phyloP scores from a whole-genome alignment of 1,140 invertebrate genomes.

The Macrobrachium nipponense region DNA sequence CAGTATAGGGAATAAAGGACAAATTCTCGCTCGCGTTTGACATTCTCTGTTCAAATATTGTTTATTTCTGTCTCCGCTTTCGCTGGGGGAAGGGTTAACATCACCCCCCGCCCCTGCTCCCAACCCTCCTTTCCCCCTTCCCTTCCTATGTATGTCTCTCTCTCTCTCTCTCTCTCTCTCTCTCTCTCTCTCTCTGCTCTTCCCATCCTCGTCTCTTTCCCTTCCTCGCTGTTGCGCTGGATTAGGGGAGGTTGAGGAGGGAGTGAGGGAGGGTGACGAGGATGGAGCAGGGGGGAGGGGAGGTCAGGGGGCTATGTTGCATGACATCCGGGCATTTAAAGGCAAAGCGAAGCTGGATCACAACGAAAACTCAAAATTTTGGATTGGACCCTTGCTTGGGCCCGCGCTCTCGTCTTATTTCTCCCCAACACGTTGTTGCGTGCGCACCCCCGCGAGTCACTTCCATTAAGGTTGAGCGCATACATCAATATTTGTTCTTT shows the following conservation, averaged over 20 bases:
- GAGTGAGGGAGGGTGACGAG: neutral
- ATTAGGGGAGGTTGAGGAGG: neutral
- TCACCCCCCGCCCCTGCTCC: neutral
- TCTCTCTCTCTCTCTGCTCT: conserved; percentile 16
- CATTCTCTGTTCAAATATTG: conserved; percentile 54
- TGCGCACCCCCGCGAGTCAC: too few species aligned
- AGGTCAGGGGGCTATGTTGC: neutral
- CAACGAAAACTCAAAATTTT: too few species aligned
- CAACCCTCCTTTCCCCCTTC: conserved; percentile 18
- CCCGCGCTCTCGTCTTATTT: too few species aligned
- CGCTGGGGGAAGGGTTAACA: conserved; percentile 23
- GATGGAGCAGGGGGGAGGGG: neutral
- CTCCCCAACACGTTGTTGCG: too few species aligned
- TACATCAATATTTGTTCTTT: too few species aligned
- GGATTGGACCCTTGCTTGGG: too few species aligned
- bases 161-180: conserved; percentile 17
- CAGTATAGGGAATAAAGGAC: conserved; percentile 57
- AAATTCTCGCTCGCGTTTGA: conserved; percentile 39
- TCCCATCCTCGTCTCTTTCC: conserved; percentile 16
- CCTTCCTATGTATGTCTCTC: conserved; percentile 41
- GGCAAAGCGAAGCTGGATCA: neutral
- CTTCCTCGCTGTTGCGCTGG: conserved; percentile 2
- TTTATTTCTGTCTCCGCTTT: conserved; percentile 45
- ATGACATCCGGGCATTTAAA: conserved; percentile 4
- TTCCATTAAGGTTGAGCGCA: too few species aligned